Base-by-base conservation (phyloP, 1,140 invertebrate genomes). In the Potamilus streckersoni region DNA sequence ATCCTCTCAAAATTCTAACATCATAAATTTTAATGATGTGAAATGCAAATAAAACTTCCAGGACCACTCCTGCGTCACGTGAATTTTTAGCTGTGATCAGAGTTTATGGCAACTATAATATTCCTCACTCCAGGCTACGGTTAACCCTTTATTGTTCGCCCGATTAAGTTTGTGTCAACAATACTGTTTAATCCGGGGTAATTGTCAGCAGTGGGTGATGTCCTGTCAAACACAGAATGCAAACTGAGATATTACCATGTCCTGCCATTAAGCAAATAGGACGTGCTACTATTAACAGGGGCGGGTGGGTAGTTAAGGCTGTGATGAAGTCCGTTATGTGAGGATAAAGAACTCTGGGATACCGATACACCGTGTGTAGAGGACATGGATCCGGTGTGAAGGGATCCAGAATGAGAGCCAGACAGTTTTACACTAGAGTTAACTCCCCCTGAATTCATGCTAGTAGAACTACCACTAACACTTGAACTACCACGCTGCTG, bases 191-290 rank as follows among this genome's bases (percentile, higher is more conserved):
- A 49, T 49, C 38, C 38, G 11, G 38, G 38, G 38, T 49, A 49
- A 49, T 49, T 49, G 38, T 49, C 38, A 49, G 38, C 38, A 49
- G 11, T 49, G 38, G 38, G 38, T 49, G 38, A 49, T 49, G 38
- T 49, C 38, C 38, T 49, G 38, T 49, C 38, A 49, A 49, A 49
- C 38, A 49, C 38, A 49, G 38, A 49, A 67, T 61, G 61, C 59
- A 31, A 62, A 57, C 15, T 57, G 23, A 66, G 17, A 16, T 57
- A 56, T 84, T 81, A 86, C 86, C 85, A 86, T 59, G 83, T 86
- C 70, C 86, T 73, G n/a, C 85, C 85, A 76, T 84, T 85, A 49
- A 85, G 74, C 57, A 87, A 80, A 73, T 87, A 86, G n/a, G 84
- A 83, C 49, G 86, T 84, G 57, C 71, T 75, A 16, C 82, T 80